Percentiles rank a stretch among this genome's conserved stretches.
Conservation (phyloP, 2,797 vertebrate species). For the Gastrophryne carolinensis region DNA sequence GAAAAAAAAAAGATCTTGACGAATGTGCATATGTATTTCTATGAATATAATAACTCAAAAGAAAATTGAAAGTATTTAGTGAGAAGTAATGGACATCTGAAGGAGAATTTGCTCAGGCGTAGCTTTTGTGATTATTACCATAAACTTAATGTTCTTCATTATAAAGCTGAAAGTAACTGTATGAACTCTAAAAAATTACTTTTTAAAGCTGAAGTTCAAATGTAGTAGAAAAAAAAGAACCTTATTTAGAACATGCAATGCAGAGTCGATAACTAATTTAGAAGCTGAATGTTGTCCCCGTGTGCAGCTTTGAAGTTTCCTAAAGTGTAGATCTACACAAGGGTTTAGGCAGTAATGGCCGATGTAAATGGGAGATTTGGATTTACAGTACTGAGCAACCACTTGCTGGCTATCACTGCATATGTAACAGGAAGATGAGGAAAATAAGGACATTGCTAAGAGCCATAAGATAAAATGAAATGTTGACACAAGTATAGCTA, state of each 20-base stretch:
- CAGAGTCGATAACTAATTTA: background rate
- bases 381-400: too few relatives aligned
- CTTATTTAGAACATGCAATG: background rate
- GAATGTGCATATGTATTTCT: background rate
- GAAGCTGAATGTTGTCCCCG: too few relatives aligned
- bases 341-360: too few relatives aligned
- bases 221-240: background rate
- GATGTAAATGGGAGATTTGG: too few relatives aligned
- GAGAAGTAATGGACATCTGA: slow-evolving; percentile 48
- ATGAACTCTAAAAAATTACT: background rate
- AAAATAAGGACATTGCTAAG: too few relatives aligned
- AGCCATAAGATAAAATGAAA: too few relatives aligned
- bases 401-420: too few relatives aligned
- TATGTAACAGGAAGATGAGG: too few relatives aligned
- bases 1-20: slow-evolving; percentile 20
- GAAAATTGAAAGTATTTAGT: slow-evolving; percentile 52
- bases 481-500: too few relatives aligned
- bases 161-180: slow-evolving; percentile 42
- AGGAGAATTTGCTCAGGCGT: slow-evolving; percentile 44
- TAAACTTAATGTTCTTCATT: slow-evolving; percentile 34
- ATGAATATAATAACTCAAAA: slow-evolving; percentile 48
- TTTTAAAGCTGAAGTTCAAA: background rate
- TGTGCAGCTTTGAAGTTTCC: too few relatives aligned
- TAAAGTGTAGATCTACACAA: too few relatives aligned
- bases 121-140: slow-evolving; percentile 28